These are phyloP conservation scores for Heliconius hortense DNA, from an alignment of 2,888 invertebrate genomes.

Conservation along the genomic window DNA sequence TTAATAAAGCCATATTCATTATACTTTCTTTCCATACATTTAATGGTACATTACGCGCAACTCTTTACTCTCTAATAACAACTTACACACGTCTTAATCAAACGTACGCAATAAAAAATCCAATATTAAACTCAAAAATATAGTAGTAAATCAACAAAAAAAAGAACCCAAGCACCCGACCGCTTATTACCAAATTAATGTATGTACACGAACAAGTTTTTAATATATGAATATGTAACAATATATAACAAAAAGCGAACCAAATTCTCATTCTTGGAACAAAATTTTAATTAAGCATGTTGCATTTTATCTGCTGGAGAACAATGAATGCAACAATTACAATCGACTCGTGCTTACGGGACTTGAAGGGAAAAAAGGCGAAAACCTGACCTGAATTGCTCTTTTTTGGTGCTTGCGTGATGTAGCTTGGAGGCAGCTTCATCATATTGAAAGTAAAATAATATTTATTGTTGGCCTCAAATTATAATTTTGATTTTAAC, in stretches of 20 bases:
- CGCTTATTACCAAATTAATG: slow-evolving; percentile 33
- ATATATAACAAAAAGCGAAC: slow-evolving; percentile 47
- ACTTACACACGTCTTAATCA: not conserved
- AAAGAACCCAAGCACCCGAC: not conserved
- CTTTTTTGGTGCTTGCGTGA: slow-evolving; percentile 48
- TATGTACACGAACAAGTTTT: slow-evolving; percentile 33
- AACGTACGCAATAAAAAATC: not conserved
- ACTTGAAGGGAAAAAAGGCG: slow-evolving; percentile 57
- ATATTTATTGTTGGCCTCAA: not conserved
- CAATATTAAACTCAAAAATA: slow-evolving; percentile 8
- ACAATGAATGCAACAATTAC: slow-evolving; percentile 75
- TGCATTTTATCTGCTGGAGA: slow-evolving; percentile 66
- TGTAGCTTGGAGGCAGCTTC: slow-evolving; percentile 5
- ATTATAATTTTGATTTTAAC: not conserved
- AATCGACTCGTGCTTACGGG: slow-evolving; percentile 60
- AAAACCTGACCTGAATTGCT: slow-evolving; percentile 74
- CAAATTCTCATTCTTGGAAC: slow-evolving; percentile 51
- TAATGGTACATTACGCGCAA: not conserved
- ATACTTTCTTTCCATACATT: not conserved
- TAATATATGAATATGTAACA: slow-evolving; percentile 43
- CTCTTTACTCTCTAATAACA: not conserved
- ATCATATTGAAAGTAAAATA: not conserved
- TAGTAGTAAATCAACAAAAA: slow-evolving; percentile 17
- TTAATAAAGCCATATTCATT: not conserved
- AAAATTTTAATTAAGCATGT: slow-evolving; percentile 74